A percentile compares a stretch with the other conserved stretches of the same genome.
These are phyloP conservation scores for Rhogogaster chlorosoma DNA, from an alignment of 2,888 invertebrate genomes.

Conservation along the genomic window DNA sequence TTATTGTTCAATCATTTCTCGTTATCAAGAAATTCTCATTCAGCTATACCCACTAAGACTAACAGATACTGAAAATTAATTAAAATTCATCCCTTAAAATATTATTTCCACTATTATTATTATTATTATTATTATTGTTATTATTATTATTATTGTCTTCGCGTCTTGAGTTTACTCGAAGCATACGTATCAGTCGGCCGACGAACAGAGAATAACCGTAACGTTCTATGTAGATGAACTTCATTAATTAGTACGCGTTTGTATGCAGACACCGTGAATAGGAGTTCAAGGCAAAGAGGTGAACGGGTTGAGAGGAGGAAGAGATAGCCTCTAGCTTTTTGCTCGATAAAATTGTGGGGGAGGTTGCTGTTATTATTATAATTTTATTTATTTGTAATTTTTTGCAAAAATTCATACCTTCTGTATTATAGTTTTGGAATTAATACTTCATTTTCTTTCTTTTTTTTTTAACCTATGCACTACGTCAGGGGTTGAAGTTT, in stretches of 20 bases:
- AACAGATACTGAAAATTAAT: not conserved
- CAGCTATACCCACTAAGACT: not conserved
- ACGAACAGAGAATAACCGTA: not conserved
- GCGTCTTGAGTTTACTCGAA: constrained; percentile 21
- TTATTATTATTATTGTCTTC: not conserved
- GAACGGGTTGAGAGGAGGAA: not conserved
- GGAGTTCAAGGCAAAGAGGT: constrained; percentile 11
- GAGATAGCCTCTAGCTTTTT: not conserved
- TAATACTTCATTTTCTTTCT: not conserved
- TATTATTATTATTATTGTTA: not conserved
- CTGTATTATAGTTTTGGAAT: not conserved
- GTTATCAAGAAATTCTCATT: not conserved
- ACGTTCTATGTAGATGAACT: constrained; percentile 7
- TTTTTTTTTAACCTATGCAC: not conserved
- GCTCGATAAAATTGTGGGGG: not conserved
- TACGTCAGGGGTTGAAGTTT: not conserved
- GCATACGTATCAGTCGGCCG: constrained; percentile 1
- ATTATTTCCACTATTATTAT: not conserved
- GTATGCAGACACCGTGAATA: constrained; percentile 42
- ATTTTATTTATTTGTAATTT: not conserved
- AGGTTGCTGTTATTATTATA: not conserved
- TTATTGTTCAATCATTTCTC: not conserved
- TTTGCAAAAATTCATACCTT: not conserved
- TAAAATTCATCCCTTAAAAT: not conserved
- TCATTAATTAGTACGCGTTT: constrained; percentile 38